Percentiles rank a stretch among this genome's conserved stretches.
These are phyloP conservation scores for Trinorchestia longiramus DNA, from an alignment of 1,140 invertebrate species.

Conservation along the genomic window DNA sequence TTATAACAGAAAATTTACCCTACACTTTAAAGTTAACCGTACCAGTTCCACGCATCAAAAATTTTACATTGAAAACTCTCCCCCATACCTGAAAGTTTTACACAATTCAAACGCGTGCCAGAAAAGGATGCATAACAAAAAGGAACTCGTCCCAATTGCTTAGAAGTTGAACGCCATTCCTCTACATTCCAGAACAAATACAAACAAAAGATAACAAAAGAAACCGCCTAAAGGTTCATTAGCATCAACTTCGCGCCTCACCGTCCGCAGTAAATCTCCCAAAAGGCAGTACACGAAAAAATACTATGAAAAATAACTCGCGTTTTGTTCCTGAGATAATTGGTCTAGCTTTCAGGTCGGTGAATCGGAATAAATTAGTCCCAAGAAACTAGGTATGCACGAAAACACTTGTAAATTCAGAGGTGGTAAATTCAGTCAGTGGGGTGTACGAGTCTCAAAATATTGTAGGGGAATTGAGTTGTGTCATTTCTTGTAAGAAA, in stretches of 20 bases:
- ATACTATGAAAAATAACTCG: neutral
- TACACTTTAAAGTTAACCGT: neutral
- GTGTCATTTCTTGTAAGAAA: too few species aligned
- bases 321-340: neutral
- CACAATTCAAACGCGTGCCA: neutral
- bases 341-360: neutral
- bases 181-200: neutral
- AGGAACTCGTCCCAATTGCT: neutral
- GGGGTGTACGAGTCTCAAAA: neutral
- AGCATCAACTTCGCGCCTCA: neutral
- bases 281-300: neutral
- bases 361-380: neutral
- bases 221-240: neutral
- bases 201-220: neutral
- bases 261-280: neutral
- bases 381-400: neutral
- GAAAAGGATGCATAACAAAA: neutral
- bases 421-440: neutral
- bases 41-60: neutral
- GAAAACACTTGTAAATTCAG: neutral
- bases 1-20: neutral
- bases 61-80: neutral
- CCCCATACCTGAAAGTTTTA: neutral
- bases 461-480: too few species aligned
- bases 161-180: neutral